Base-by-base conservation (phyloP, 2,888 invertebrate species). In the Melanophora roralis region DNA sequence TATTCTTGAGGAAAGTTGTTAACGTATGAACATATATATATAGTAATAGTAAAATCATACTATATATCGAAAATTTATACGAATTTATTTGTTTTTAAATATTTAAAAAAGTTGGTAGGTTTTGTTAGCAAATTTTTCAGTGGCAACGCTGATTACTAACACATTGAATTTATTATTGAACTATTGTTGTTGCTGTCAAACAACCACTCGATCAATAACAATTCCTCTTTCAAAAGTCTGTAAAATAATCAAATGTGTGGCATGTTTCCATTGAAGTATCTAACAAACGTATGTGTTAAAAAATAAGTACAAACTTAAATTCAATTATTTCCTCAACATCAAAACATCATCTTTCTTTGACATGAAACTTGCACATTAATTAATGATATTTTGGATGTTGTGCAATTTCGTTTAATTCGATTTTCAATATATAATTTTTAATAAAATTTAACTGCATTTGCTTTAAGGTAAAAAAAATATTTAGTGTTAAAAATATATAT, bases 321-420 rank as follows among this genome's bases (percentile, higher is more conserved):
- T 57, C 38, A 45, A 47, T 59, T 59, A 14, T 12, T 45, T 62
- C 45, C 21, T 36, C 45, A 62, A 47, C 72, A 43, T n/a, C n/a
- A n/a, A n/a, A n/a, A n/a, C n/a, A 69, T 34, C 49, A 64, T 62
- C 34, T 69, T 16, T 57, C 62, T 51, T 64, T 64, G 67, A 69
- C 80, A 76, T 68, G 62, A 76, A 76, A 51, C 68, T 65, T 71
- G 71, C 51, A 57, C 64, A 72, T 76, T 80, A 80, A 80, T 80
- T 76, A 80, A 68, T 68, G 72, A 75, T 65, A 60, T 67, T 62
- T 12, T 47, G 27, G 27, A 47, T 60, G 4, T 32, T 59, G 16
- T 51, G 36, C 59, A 16, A 67, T 59, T 67, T 34, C 21, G 59
- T 74, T 60, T 67, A 60, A 67, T 60, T 59, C 36, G 34, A 16